phyloP scores from a whole-genome alignment of 2,113 vertebrate species.

The Butorides virescens region DNA sequence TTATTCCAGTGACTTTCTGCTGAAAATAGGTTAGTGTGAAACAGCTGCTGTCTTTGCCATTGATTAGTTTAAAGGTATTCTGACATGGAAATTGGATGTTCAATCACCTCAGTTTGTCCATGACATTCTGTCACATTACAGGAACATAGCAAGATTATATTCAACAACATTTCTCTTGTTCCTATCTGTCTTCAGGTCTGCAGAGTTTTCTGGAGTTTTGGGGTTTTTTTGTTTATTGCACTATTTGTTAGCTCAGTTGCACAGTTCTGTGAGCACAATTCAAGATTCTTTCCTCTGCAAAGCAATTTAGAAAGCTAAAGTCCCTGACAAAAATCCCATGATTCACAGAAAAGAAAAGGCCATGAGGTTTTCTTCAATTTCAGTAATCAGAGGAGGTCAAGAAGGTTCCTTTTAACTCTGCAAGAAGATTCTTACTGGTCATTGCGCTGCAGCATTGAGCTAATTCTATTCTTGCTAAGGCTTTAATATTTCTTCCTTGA shows the following conservation, averaged over 20 bases:
- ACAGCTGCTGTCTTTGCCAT: not conserved
- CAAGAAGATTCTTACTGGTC: not conserved
- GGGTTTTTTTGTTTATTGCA: not conserved
- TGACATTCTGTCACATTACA: not conserved
- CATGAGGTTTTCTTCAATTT: constrained; percentile 12
- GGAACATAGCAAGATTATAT: not conserved
- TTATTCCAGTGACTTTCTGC: not conserved
- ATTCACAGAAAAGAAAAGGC: not conserved
- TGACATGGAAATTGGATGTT: not conserved
- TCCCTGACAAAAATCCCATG: not conserved
- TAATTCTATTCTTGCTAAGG: not conserved
- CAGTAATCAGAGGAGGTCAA: not conserved
- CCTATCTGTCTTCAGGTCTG: not conserved
- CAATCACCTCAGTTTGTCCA: not conserved
- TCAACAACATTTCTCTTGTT: not conserved
- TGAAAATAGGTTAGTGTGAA: not conserved
- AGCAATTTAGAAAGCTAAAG: not conserved
- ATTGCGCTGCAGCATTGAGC: not conserved
- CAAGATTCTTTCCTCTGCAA: not conserved
- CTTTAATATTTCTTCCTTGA: not conserved
- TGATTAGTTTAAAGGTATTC: not conserved
- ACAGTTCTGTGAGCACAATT: not conserved
- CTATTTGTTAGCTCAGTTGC: not conserved
- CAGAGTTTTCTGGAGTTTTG: not conserved
- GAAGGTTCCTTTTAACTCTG: not conserved